A percentile compares a stretch with the other conserved stretches of the same genome.
phyloP scores from a whole-genome alignment of 2,888 invertebrate species.

The Ophion ellenae region DNA sequence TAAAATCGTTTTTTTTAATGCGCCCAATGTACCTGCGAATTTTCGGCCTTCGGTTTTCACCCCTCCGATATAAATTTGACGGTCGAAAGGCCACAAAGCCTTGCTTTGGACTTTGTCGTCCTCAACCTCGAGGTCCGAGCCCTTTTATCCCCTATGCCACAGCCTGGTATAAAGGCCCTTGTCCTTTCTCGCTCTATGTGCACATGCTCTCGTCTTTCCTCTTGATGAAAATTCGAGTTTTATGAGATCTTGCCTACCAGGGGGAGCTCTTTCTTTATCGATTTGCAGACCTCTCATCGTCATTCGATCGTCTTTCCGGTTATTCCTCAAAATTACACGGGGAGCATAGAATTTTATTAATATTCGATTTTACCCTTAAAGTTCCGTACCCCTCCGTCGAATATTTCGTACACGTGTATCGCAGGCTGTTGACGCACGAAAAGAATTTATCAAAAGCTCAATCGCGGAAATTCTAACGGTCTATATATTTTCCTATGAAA shows the following conservation, averaged over 20 bases:
- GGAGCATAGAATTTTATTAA: slow-evolving; percentile 16
- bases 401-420: slow-evolving; percentile 32
- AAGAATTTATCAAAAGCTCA: neutral
- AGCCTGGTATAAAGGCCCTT: neutral
- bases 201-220: slow-evolving; percentile 19
- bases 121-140: neutral
- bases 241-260: slow-evolving; percentile 7
- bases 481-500: neutral
- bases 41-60: neutral
- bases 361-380: neutral
- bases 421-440: slow-evolving; percentile 31
- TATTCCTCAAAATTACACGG: slow-evolving; percentile 4
- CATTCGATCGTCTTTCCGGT: neutral
- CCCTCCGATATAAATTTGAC: neutral
- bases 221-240: slow-evolving; percentile 20
- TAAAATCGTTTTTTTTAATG: no score
- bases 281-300: neutral
- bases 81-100: neutral
- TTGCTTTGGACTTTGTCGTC: neutral
- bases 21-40: no score
- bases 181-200: neutral
- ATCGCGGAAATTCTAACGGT: neutral
- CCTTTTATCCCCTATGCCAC: neutral
- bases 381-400: neutral
- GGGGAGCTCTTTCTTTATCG: neutral